These are phyloP conservation scores for Cyclophora punctaria DNA, from an alignment of 2,888 invertebrate genomes.

Conservation along the genomic window DNA sequence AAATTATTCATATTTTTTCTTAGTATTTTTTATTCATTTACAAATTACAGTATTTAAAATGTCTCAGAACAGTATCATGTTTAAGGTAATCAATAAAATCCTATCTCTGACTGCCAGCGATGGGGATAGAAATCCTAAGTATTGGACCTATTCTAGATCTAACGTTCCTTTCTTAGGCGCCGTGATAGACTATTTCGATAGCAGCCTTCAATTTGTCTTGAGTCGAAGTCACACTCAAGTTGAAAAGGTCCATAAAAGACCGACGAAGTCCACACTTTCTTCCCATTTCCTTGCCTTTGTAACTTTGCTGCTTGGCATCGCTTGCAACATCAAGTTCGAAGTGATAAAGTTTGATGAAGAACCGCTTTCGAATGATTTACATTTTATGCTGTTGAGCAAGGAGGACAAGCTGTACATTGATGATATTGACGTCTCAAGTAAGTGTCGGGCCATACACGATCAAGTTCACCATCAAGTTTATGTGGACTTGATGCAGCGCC, in stretches of 20 bases:
- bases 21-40: no score
- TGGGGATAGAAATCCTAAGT: constrained; percentile 27
- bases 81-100: no score
- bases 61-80: no score
- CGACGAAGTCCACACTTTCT: constrained; percentile 36
- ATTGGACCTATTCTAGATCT: constrained; percentile 51
- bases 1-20: no score
- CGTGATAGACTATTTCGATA: constrained; percentile 52
- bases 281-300: constrained; percentile 43
- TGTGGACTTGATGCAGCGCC: background rate
- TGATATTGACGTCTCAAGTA: constrained; percentile 57
- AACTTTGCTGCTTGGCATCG: constrained; percentile 46
- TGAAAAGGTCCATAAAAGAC: constrained; percentile 39
- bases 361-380: constrained; percentile 50
- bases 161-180: constrained; percentile 51
- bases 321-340: constrained; percentile 58
- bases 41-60: no score
- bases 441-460: constrained; percentile 24
- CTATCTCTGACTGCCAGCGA: constrained; percentile 18
- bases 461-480: constrained; percentile 1
- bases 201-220: constrained; percentile 43
- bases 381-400: constrained; percentile 55
- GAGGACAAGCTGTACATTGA: constrained; percentile 58
- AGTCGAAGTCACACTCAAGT: constrained; percentile 38
- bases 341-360: constrained; percentile 48